Evolutionary conservation across 1,140 invertebrate genomes (phyloP).

Genomic region (Parapsyche elsis): DNA sequence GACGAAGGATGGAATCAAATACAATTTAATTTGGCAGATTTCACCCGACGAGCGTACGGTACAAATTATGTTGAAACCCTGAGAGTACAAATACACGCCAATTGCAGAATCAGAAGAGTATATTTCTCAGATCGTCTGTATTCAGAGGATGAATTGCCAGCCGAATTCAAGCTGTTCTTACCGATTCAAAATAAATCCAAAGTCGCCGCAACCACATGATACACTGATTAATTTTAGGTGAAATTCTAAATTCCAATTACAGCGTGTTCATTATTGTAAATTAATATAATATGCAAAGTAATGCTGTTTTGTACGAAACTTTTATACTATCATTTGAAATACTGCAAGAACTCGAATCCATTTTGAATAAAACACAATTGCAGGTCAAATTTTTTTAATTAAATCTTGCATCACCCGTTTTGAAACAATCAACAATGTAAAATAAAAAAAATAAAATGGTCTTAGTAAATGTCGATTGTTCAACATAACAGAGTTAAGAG

Average conservation of each 20-base stretch:
- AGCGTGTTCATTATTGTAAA: too few relatives aligned
- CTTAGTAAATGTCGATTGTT: too few relatives aligned
- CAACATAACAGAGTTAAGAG: too few relatives aligned
- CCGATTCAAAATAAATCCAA: slow-evolving; percentile 88
- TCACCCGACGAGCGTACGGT: slow-evolving; percentile 97
- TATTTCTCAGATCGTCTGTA: slow-evolving; percentile 99
- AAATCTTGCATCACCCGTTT: too few relatives aligned
- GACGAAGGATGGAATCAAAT: slow-evolving; percentile 98
- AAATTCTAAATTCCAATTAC: not conserved
- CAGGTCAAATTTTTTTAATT: too few relatives aligned
- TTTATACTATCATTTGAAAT: too few relatives aligned
- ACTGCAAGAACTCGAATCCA: too few relatives aligned
- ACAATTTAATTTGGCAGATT: slow-evolving; percentile 99
- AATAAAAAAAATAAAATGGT: too few relatives aligned
- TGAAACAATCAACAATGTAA: too few relatives aligned
- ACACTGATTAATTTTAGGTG: not conserved
- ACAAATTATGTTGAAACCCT: slow-evolving; percentile 99
- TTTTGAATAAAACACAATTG: too few relatives aligned
- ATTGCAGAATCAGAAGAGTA: slow-evolving; percentile 96
- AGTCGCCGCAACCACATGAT: slow-evolving; percentile 60
- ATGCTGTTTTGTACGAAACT: too few relatives aligned
- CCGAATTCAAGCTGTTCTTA: slow-evolving; percentile 98
- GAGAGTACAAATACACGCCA: slow-evolving; percentile 98
- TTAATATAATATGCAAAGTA: too few relatives aligned
- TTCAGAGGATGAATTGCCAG: slow-evolving; percentile 98